A percentile compares a stretch with the other conserved stretches of the same genome.
These are phyloP conservation scores for Melieria omissa DNA, from an alignment of 2,888 invertebrate species.

Conservation along the genomic window DNA sequence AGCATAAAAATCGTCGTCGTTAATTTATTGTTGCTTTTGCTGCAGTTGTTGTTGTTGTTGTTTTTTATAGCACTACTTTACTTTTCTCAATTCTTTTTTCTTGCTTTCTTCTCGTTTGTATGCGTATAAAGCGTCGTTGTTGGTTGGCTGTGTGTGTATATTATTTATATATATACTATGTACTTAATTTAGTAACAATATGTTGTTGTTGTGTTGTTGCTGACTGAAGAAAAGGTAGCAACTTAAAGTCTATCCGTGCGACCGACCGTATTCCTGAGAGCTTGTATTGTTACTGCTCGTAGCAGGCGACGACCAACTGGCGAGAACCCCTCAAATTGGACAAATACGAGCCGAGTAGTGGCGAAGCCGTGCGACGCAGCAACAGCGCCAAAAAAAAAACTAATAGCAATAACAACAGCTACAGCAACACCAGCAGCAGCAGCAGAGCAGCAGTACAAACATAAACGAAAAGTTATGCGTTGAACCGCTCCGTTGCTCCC, in stretches of 20 bases:
- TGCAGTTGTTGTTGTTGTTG: background rate
- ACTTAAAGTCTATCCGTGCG: conserved; percentile 24
- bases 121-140: background rate
- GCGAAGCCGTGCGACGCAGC: too few species aligned
- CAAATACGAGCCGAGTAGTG: too few species aligned
- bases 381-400: too few species aligned
- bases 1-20: background rate
- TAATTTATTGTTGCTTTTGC: background rate
- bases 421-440: too few species aligned
- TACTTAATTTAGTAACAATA: conserved; percentile 26
- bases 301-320: background rate
- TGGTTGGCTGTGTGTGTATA: conserved; percentile 11
- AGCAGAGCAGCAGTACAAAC: too few species aligned
- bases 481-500: too few species aligned
- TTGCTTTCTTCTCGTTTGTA: background rate
- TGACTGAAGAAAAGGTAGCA: conserved; percentile 27
- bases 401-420: too few species aligned
- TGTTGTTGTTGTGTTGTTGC: conserved; percentile 21
- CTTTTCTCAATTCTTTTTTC: background rate
- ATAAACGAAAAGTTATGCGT: too few species aligned
- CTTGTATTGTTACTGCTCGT: conserved; percentile 40
- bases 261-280: conserved; percentile 42
- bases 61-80: conserved; percentile 6
- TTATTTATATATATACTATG: conserved; percentile 11
- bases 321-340: too few species aligned